These are phyloP conservation scores for Pogonophryne albipinna DNA, from an alignment of 2,797 vertebrate species.

Conservation along the genomic window DNA sequence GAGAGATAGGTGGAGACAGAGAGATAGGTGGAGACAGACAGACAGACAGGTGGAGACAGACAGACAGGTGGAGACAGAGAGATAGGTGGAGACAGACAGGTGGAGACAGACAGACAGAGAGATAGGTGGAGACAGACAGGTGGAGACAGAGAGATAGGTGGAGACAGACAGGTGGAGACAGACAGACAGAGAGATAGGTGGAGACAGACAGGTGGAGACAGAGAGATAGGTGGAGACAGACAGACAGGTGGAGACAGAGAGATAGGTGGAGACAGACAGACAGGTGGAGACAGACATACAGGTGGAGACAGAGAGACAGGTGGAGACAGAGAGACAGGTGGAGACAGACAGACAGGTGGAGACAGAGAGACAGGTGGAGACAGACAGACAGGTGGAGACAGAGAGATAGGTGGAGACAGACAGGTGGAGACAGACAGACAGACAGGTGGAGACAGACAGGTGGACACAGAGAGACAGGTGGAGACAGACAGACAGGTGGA, in stretches of 20 bases:
- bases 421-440: neutral
- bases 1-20: too few relatives aligned
- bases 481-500: too few relatives aligned
- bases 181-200: too few relatives aligned
- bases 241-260: too few relatives aligned
- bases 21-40: neutral
- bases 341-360: too few relatives aligned
- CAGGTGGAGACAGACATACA: neutral
- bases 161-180: neutral
- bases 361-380: neutral
- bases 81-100: neutral
- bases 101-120: neutral
- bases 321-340: neutral
- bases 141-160: neutral
- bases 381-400: neutral
- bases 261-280: neutral
- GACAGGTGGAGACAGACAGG: too few relatives aligned
- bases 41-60: too few relatives aligned
- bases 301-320: neutral
- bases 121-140: neutral
- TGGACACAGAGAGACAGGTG: neutral
- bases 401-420: neutral
- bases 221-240: neutral
- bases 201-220: neutral
- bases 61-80: neutral